Evolutionary conservation across 2,888 invertebrate genomes (phyloP).

Genomic region (Ophioninae sp.): DNA sequence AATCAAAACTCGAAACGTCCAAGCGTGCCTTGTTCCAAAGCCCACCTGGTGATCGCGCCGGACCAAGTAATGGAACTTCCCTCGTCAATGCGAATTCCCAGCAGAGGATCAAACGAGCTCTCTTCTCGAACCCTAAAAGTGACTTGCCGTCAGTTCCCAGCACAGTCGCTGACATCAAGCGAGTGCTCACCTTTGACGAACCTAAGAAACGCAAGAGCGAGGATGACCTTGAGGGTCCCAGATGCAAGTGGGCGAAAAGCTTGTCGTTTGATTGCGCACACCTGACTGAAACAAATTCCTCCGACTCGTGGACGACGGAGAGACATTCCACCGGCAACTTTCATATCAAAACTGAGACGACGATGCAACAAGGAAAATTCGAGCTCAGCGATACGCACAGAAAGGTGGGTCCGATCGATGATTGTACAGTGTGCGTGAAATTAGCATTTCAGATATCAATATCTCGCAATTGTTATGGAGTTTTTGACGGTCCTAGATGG

Average conservation of each 20-base stretch:
- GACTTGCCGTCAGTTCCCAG: slow-evolving; percentile 52
- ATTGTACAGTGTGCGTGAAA: too few species aligned
- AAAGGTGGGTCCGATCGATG: slow-evolving; percentile 81
- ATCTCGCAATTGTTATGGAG: too few species aligned
- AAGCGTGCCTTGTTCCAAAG: slow-evolving; percentile 90
- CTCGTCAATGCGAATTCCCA: slow-evolving; percentile 76
- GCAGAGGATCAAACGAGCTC: slow-evolving; percentile 85
- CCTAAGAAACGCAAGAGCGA: slow-evolving; percentile 76
- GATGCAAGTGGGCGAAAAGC: slow-evolving; percentile 80
- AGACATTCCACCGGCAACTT: slow-evolving; percentile 72
- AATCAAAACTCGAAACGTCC: slow-evolving; percentile 82
- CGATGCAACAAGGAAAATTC: slow-evolving; percentile 71
- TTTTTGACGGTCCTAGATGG: too few species aligned
- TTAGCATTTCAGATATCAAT: too few species aligned
- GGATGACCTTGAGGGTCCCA: slow-evolving; percentile 75
- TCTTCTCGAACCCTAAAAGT: slow-evolving; percentile 84
- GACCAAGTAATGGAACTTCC: slow-evolving; percentile 76
- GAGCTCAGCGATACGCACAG: slow-evolving; percentile 85
- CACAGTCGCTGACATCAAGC: slow-evolving; percentile 44
- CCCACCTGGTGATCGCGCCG: slow-evolving; percentile 81
- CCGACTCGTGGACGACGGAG: slow-evolving; percentile 67
- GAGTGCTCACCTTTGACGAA: slow-evolving; percentile 64
- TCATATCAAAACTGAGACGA: slow-evolving; percentile 66
- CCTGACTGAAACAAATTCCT: slow-evolving; percentile 68
- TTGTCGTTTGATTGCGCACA: slow-evolving; percentile 83